Conservation (phyloP, 1,140 invertebrate species). For the Hycleus cichorii region DNA sequence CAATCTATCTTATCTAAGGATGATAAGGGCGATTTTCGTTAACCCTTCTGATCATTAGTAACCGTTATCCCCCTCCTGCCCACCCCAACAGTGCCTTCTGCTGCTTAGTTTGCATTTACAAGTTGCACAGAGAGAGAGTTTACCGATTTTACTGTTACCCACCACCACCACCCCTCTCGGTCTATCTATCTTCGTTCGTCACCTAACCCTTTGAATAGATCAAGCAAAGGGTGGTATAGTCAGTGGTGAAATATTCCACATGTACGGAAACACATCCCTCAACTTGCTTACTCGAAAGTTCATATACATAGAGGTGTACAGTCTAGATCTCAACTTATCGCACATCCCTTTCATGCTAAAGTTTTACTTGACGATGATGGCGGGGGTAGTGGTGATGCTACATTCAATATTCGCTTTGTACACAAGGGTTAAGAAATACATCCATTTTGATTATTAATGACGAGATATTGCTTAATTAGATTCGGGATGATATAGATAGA, state of each 20-base stretch:
- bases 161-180: neutral
- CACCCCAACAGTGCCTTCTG: conserved; percentile 24
- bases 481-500: conserved; percentile 1
- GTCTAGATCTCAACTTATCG: conserved; percentile 24
- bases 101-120: conserved; percentile 43
- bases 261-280: neutral
- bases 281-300: conserved; percentile 34
- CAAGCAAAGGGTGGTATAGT: conserved; percentile 9
- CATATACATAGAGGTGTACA: conserved; percentile 42
- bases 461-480: conserved; percentile 7
- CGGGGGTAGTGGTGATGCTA: too few species aligned
- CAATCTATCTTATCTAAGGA: conserved; percentile 36
- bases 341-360: neutral
- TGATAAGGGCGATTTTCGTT: conserved; percentile 37
- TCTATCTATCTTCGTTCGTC: neutral
- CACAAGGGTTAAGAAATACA: conserved; percentile 10
- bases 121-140: conserved; percentile 27
- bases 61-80: conserved; percentile 36
- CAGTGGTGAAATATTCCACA: too few species aligned
- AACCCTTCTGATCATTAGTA: conserved; percentile 36
- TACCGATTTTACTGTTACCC: neutral
- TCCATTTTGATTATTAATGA: conserved; percentile 8
- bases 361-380: too few species aligned
- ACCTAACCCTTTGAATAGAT: neutral
- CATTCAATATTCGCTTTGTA: neutral